These are phyloP conservation scores for Flexamia atlantica DNA, from an alignment of 2,888 invertebrate species.

Conservation along the genomic window DNA sequence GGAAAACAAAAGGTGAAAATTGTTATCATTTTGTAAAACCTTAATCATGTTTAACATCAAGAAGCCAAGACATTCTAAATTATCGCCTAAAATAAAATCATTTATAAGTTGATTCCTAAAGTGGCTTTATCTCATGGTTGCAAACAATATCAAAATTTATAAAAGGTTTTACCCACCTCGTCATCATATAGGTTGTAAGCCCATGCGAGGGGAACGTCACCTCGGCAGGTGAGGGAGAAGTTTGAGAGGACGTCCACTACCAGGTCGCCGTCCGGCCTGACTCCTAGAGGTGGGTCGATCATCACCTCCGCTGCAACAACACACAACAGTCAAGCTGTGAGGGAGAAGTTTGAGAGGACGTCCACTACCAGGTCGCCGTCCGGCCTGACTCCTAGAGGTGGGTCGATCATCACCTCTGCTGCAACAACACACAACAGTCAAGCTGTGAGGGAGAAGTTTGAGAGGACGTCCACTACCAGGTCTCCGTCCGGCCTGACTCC, in stretches of 20 bases:
- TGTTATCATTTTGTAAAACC: no score
- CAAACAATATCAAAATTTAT: no score
- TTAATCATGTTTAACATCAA: no score
- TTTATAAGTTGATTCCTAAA: no score
- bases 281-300: background rate
- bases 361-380: constrained; percentile 13
- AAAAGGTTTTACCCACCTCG: background rate
- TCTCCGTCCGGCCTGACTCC: background rate
- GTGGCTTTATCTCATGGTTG: no score
- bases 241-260: background rate
- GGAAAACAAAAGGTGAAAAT: no score
- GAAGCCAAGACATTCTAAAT: no score
- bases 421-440: background rate
- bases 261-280: constrained; percentile 1
- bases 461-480: no score
- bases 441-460: no score
- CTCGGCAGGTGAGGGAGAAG: constrained; percentile 18
- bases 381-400: background rate
- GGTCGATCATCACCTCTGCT: constrained; percentile 34
- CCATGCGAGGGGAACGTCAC: background rate
- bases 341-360: background rate
- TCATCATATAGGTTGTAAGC: constrained; percentile 1
- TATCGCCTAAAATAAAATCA: no score
- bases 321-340: constrained; percentile 12
- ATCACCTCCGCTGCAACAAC: constrained; percentile 30